Evolutionary conservation across 2,113 vertebrate genomes (phyloP), one percentile per base, ranked within the genome.

Genomic region (Aspidoscelis tigris): DNA sequence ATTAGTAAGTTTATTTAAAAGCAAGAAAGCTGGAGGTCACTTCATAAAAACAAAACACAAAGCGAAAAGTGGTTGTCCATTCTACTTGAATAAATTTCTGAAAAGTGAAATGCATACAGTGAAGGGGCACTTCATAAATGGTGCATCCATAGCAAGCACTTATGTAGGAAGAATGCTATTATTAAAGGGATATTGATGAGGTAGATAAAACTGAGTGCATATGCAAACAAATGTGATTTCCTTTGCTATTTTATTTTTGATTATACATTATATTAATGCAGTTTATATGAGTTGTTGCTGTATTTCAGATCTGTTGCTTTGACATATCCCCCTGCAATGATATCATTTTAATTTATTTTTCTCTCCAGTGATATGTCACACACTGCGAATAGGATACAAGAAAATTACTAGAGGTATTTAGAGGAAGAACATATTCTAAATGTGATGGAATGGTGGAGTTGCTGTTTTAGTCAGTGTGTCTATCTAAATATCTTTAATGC

Each of bases 171-270:
- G 86, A 84, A 84, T 85, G 43, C 72, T 81, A 70, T 87, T 89
- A 88, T 88, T 87, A 88, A 92, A 91, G 70, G 79, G 90, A 90
- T 92, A 84, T 87, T 89, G 88, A 87, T 90, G 84, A 88, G 22
- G 84, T 75, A 47, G 83, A 86, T 81, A 76, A 47, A 89, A 82
- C 65, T 89, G 78, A 85, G 81, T 86, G 80, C 8, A 55, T 88
- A 81, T 83, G n/a, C 78, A 90, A 90, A 86, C 22, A 88, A 84
- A 90, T 87, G 4, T 33, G 21, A 76, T 89, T 72, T 78, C 78
- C 0, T 78, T 83, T 76, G 22, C 4, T 7, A 20, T 58, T 70
- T 50, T 68, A 68, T 73, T 86, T 75, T 87, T 76, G 44, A 84
- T 83, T 90, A 39, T 88, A 50, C 0, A 33, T 53, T 14, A 14